These are phyloP conservation scores for Apogon talboti DNA, from an alignment of 2,797 vertebrate genomes.

Conservation along the genomic window DNA sequence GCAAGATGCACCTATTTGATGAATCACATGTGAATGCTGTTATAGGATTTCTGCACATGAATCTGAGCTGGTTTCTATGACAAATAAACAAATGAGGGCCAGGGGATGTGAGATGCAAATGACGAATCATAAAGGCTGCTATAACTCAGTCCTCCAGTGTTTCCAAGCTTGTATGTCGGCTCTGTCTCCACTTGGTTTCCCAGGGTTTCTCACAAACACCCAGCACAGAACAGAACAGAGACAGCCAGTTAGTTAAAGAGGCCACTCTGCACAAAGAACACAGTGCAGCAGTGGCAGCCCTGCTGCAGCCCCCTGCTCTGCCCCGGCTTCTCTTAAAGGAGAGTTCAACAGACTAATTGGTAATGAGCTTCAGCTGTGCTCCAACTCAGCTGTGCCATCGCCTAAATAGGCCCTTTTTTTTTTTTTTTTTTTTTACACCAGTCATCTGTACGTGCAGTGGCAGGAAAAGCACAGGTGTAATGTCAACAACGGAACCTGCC, in stretches of 20 bases:
- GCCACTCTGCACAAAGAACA: not conserved
- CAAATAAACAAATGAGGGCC: no score
- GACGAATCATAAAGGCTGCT: not conserved
- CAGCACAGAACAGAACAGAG: not conserved
- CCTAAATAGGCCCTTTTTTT: not conserved
- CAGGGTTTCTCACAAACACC: not conserved
- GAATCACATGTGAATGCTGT: no score
- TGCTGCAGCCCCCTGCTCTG: not conserved
- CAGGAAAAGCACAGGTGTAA: no score
- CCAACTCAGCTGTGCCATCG: not conserved
- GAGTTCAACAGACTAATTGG: not conserved
- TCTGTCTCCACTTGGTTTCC: not conserved
- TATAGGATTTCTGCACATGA: no score
- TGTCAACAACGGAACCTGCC: no score
- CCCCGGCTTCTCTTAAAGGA: not conserved
- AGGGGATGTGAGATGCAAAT: not conserved
- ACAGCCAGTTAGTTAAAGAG: not conserved
- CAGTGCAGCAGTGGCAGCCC: not conserved
- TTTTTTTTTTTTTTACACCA: not conserved
- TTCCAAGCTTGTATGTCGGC: not conserved
- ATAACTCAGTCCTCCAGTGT: slow-evolving; percentile 1
- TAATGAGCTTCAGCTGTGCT: not conserved
- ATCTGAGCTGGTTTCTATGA: no score
- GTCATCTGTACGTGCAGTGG: no score
- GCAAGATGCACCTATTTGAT: no score